A percentile compares a stretch with the other conserved stretches of the same genome.
Conservation (phyloP, 2,797 vertebrate species). For the Hydrolagus colliei region DNA sequence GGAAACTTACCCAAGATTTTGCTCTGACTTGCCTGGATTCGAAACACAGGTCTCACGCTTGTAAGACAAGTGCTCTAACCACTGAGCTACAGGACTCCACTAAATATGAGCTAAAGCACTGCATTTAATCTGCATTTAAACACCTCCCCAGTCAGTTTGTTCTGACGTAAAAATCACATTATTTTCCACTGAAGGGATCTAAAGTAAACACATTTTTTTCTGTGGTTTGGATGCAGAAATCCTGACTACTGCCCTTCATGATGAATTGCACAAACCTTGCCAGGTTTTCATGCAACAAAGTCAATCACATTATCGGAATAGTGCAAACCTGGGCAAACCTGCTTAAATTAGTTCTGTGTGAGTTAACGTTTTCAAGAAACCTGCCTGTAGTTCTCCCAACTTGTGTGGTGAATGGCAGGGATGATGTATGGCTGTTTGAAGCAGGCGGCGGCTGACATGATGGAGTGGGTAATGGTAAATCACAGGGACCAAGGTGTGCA, state of each 20-base stretch:
- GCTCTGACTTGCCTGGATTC: too few species aligned
- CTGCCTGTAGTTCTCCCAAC: not conserved
- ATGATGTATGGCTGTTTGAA: not conserved
- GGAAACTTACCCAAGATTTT: too few species aligned
- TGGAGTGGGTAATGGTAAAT: conserved; percentile 12
- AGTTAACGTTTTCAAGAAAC: not conserved
- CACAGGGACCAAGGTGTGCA: not conserved
- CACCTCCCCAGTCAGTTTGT: not conserved
- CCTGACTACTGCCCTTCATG: not conserved
- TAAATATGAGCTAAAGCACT: too few species aligned
- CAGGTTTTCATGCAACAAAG: not conserved
- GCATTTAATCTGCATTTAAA: not conserved
- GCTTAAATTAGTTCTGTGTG: not conserved
- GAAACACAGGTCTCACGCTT: too few species aligned
- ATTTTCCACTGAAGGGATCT: not conserved
- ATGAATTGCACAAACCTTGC: not conserved
- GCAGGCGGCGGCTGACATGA: not conserved
- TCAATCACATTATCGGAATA: not conserved
- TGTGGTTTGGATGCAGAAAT: not conserved
- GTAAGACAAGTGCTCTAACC: too few species aligned
- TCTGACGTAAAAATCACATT: not conserved
- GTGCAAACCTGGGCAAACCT: not conserved
- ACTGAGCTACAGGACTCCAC: too few species aligned
- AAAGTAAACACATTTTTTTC: not conserved
- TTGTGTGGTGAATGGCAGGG: not conserved